Base-by-base conservation (phyloP, 2,113 vertebrate genomes). In the Aythya baeri region DNA sequence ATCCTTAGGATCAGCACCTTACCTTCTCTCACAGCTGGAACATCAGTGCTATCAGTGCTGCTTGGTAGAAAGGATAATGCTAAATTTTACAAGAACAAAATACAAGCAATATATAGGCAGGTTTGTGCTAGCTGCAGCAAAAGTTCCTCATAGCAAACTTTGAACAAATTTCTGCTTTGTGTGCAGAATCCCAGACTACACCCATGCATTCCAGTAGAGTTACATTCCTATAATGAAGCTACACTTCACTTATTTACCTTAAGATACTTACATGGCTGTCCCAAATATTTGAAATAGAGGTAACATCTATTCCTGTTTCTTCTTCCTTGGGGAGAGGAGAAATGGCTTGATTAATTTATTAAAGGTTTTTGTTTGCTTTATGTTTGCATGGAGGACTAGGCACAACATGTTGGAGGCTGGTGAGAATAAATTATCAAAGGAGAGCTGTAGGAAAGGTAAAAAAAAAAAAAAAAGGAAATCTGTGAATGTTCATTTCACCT, bases 331-430 rank as follows among this genome's bases (percentile, higher is more conserved):
- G 94, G 88, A 89, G 13, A 12, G 83, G 38, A 92, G 49, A 93
- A 95, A 92, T 84, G 31, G 43, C 2, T 89, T 92, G 74, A 92
- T 97, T 94, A 95, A 96, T 97, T 95, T 93, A 94, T 95, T 93
- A 86, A 50, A 88, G 62, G 34, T 2, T 84, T 93, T 89, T 93
- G 66, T 95, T 95, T 94, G 73, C 17, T 94, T 91, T 94, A 77
- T 87, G 59, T 87, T 87, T 79, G 29, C 41, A 85, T 83, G 84
- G 81, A 91, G 95, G 91, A 76, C 67, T 87, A 63, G 62, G 71
- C 84, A 83, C 81, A 94, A 91, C 54, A 54, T 87, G 66, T 82
- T 76, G 67, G 74, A 89, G 67, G 58, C 62, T 62, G 17, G 17
- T 82, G 50, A 72, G 89, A 95, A 96, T 96, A 95, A 96, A 88